These are phyloP conservation scores for Drosophila engyochracea DNA, from an alignment of 2,888 invertebrate genomes.

Conservation along the genomic window DNA sequence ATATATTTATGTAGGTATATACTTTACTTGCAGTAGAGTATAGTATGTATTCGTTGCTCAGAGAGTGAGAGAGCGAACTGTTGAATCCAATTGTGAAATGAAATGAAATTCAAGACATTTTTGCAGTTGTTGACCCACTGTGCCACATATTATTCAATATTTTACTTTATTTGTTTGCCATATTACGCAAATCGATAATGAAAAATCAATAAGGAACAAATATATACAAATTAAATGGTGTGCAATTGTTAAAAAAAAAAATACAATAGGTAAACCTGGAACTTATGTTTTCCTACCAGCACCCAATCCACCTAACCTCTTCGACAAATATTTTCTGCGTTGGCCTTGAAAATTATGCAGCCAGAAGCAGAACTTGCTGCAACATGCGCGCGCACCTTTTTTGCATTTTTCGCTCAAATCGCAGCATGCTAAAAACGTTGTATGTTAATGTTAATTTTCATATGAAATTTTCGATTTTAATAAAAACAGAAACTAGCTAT, in stretches of 20 bases:
- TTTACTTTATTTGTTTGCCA: no score
- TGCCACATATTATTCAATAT: no score
- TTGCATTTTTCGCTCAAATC: background rate
- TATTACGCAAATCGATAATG: no score
- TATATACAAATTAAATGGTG: no score
- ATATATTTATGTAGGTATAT: background rate
- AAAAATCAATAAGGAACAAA: background rate
- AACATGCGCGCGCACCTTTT: background rate
- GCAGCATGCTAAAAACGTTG: background rate
- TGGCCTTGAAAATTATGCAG: slow-evolving; percentile 4
- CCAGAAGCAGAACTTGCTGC: background rate
- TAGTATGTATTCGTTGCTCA: background rate
- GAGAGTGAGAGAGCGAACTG: background rate
- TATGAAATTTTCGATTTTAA: slow-evolving; percentile 5
- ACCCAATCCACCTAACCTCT: background rate
- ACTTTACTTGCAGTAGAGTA: background rate
- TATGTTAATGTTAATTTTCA: slow-evolving; percentile 16
- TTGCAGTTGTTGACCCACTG: background rate
- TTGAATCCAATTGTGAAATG: slow-evolving; percentile 7
- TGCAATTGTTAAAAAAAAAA: background rate
- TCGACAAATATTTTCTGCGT: background rate
- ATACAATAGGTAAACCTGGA: background rate
- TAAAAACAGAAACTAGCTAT: slow-evolving; percentile 30
- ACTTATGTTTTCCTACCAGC: background rate
- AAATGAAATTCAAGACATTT: background rate